phyloP scores from a whole-genome alignment of 2,888 invertebrate species.

The Meiosimyza decipiens region DNA sequence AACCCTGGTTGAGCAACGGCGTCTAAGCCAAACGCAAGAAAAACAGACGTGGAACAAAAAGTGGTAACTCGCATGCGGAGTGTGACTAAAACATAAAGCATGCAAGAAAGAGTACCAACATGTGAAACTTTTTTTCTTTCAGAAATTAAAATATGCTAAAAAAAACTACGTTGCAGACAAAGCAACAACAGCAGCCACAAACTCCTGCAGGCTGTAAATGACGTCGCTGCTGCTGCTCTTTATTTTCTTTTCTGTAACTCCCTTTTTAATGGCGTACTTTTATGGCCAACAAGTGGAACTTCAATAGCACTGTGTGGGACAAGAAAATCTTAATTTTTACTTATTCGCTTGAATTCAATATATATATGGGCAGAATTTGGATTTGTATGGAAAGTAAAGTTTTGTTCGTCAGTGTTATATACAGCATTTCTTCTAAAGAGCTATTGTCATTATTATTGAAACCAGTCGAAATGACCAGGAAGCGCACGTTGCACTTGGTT shows the following conservation, averaged over 20 bases:
- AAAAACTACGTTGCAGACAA: background rate
- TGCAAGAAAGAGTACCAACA: constrained; percentile 34
- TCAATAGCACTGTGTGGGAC: no score
- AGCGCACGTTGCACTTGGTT: background rate
- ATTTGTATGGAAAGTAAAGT: no score
- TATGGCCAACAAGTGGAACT: no score
- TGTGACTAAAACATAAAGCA: constrained; percentile 48
- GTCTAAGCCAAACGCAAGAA: background rate
- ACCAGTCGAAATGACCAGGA: background rate
- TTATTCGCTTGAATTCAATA: no score
- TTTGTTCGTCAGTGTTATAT: no score
- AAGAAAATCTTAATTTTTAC: no score
- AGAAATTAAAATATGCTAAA: constrained; percentile 7
- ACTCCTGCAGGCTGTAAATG: background rate
- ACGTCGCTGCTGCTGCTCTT: background rate
- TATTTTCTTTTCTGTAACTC: background rate
- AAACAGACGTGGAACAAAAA: background rate
- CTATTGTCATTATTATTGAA: constrained; percentile 17
- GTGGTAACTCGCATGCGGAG: background rate
- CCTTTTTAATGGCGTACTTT: background rate
- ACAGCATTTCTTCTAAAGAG: background rate
- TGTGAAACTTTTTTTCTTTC: no score
- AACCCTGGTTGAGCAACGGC: constrained; percentile 47
- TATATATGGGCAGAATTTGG: no score
- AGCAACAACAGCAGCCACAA: background rate